Evolutionary conservation across 2,888 invertebrate species (phyloP).

Genomic region (Caenorhabditis afra): DNA sequence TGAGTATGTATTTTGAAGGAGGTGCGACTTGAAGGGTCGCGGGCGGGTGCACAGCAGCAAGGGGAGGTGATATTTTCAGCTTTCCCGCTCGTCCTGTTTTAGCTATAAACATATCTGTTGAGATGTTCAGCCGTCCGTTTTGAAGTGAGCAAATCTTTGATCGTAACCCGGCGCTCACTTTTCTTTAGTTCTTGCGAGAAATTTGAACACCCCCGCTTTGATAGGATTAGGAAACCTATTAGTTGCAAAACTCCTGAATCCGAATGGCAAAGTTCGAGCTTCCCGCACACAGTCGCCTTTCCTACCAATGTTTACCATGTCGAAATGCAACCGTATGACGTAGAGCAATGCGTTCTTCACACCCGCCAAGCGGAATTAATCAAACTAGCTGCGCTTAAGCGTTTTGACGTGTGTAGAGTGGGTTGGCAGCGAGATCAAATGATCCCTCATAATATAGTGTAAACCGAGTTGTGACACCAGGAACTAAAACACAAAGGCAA

Average conservation of each 20-base stretch:
- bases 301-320: slow-evolving; percentile 50
- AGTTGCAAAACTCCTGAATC: slow-evolving; percentile 25
- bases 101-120: slow-evolving; percentile 13
- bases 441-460: slow-evolving; percentile 35
- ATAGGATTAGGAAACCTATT: slow-evolving; percentile 39
- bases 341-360: slow-evolving; percentile 57
- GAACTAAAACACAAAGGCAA: slow-evolving; percentile 28
- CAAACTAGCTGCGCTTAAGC: slow-evolving; percentile 31
- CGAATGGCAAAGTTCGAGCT: slow-evolving; percentile 27
- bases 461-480: slow-evolving; percentile 16
- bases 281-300: slow-evolving; percentile 1
- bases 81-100: not conserved
- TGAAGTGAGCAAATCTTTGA: slow-evolving; percentile 7
- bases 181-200: slow-evolving; percentile 4
- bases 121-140: slow-evolving; percentile 4
- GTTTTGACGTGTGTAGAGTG: slow-evolving; percentile 21
- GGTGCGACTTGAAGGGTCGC: slow-evolving; percentile 25
- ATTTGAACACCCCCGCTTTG: slow-evolving; percentile 18
- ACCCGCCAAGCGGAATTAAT: slow-evolving; percentile 40
- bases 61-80: slow-evolving; percentile 12
- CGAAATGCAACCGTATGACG: slow-evolving; percentile 58
- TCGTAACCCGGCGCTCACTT: not conserved
- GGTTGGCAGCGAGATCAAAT: slow-evolving; percentile 21
- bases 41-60: not conserved
- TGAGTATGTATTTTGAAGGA: slow-evolving; percentile 46